Evolutionary conservation across 2,888 invertebrate genomes (phyloP).

Genomic region (Melanargia galathea): DNA sequence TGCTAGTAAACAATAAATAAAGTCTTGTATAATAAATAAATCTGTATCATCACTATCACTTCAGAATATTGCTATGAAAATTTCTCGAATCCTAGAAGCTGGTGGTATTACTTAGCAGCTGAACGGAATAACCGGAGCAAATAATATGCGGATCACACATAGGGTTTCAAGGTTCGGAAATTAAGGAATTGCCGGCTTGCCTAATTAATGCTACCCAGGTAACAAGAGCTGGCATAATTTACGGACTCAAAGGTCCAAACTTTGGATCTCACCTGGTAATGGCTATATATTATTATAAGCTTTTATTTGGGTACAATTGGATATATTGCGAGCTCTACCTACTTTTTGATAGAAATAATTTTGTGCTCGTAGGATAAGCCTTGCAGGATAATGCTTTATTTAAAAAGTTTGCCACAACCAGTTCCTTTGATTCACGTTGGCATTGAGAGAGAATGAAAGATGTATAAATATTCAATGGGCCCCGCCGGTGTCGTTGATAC

Average conservation of each 20-base stretch:
- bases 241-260: neutral
- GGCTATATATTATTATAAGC: too few species aligned
- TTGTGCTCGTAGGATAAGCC: neutral
- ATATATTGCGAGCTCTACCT: neutral
- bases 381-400: conserved; percentile 14
- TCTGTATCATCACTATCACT: too few species aligned
- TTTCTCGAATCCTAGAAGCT: neutral
- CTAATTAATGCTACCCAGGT: neutral
- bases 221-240: neutral
- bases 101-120: neutral
- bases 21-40: too few species aligned
- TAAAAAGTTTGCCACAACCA: conserved; percentile 26
- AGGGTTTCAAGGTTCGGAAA: neutral
- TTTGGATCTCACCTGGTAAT: neutral
- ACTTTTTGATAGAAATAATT: neutral
- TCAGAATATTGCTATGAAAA: too few species aligned
- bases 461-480: conserved; percentile 32
- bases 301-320: too few species aligned
- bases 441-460: conserved; percentile 34
- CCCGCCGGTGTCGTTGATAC: conserved; percentile 27
- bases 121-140: neutral
- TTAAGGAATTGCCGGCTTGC: neutral
- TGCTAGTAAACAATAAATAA: too few species aligned
- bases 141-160: neutral
- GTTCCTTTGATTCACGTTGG: conserved; percentile 32